Evolutionary conservation across 2,888 invertebrate genomes (phyloP), one percentile per base, ranked within the genome.

Genomic region (Drosophila kokeensis): DNA sequence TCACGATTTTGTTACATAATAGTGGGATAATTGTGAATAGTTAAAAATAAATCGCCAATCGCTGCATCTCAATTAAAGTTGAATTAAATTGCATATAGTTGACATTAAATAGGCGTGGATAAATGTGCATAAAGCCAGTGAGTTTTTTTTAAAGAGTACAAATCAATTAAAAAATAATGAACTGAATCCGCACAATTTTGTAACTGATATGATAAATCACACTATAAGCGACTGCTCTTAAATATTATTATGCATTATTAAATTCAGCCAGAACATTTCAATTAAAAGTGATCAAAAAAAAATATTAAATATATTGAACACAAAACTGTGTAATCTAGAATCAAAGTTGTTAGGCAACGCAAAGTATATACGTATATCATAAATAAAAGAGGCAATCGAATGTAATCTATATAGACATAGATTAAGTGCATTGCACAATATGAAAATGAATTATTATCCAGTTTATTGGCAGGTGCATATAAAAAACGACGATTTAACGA

Each of bases 371-470:
- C 57, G 49, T 63, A 55, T 50, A 4, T 52, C 32, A 18, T 50
- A 64, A 45, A 42, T 64, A 49, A 58, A 48, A 27, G 29, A 36
- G 45, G 55, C 54, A 61, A 74, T 63, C 45, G 58, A 49, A 57
- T 49, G 34, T 38, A 63, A 71, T 58, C 30, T 40, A 53, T 69
- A 45, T 15, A 24, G 15, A 60, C 48, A 49, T 42, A 52, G 42
- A 63, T 32, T 45, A n/a, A 42, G 34, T 48, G 53, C 34, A 65
- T 73, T 79, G 60, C 67, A 65, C 55, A 68, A 65, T 38, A 29
- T n/a, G 5, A 60, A 60, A 80, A 66, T 71, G 71, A 80, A 63
- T 79, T 78, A 79, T 79, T 79, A 74, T 69, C 52, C 50, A 67
- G 62, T 79, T 74, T 62, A 42, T 70, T 45, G 32, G 18, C 52